Percentiles rank a stretch among this genome's conserved stretches.
phyloP scores from a whole-genome alignment of 2,113 vertebrate genomes.

The Himantopus leucocephalus region DNA sequence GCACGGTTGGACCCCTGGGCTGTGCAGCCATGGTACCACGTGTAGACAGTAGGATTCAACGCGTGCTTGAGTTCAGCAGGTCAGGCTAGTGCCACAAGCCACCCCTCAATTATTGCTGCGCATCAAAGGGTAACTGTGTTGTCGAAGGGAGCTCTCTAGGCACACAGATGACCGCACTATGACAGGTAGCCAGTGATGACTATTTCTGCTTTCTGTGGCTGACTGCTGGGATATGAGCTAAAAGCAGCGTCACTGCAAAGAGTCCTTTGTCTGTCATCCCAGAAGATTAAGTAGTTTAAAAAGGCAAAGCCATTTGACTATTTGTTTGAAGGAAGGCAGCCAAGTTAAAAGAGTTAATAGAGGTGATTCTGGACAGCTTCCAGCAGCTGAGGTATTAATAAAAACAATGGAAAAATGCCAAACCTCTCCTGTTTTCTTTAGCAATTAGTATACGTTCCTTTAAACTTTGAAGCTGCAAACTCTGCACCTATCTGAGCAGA shows the following conservation, averaged over 20 bases:
- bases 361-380: slow-evolving; percentile 40
- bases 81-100: background rate
- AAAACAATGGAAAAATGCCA: slow-evolving; percentile 48
- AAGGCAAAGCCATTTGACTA: background rate
- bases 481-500: background rate
- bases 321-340: background rate
- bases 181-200: background rate
- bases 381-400: slow-evolving; percentile 44
- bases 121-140: background rate
- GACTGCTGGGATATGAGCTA: background rate
- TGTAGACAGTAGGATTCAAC: background rate
- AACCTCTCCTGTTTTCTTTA: slow-evolving; percentile 26
- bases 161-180: background rate
- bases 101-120: background rate
- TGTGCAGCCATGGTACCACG: accelerated
- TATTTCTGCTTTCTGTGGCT: background rate
- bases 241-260: background rate
- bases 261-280: background rate
- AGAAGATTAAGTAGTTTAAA: background rate
- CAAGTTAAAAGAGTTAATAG: slow-evolving; percentile 48
- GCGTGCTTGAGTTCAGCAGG: background rate
- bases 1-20: background rate
- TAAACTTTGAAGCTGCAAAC: background rate
- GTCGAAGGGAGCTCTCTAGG: background rate
- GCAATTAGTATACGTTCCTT: slow-evolving; percentile 31